phyloP scores from a whole-genome alignment of 2,797 vertebrate species.

The Hemitrygon akajei region DNA sequence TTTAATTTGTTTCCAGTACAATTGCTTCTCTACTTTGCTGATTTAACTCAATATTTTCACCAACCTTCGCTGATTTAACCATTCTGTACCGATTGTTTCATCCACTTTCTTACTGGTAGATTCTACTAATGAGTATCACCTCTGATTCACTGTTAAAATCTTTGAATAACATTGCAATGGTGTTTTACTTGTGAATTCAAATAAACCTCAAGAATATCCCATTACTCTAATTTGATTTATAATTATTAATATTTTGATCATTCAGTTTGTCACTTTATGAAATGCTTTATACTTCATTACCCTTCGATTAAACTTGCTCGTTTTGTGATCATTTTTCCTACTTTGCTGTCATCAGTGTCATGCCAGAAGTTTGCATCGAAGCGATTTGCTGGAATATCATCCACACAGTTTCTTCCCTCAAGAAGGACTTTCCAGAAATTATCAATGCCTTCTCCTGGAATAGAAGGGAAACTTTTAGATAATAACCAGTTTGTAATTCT shows the following conservation, averaged over 20 bases:
- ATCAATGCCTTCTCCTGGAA: conserved; percentile 68
- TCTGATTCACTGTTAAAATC: background rate
- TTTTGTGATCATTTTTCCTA: conserved; percentile 64
- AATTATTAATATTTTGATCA: conserved; percentile 9
- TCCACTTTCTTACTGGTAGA: too few relatives aligned
- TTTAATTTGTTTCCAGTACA: too few relatives aligned
- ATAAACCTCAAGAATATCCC: background rate
- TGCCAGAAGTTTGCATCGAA: conserved; percentile 64
- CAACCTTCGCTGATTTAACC: too few relatives aligned
- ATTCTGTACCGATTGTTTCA: too few relatives aligned
- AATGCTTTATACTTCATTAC: conserved; percentile 48
- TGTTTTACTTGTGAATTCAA: background rate
- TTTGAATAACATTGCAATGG: background rate
- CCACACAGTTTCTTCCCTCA: conserved; percentile 66
- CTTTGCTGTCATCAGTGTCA: conserved; percentile 59
- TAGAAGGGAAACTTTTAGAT: background rate
- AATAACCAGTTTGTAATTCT: background rate
- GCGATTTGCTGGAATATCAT: conserved; percentile 68
- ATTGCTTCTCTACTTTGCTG: too few relatives aligned
- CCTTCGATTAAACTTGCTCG: conserved; percentile 68
- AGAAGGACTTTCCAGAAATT: conserved; percentile 72
- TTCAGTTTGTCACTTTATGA: background rate
- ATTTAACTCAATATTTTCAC: too few relatives aligned
- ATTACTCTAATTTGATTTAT: background rate
- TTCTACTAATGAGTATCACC: too few relatives aligned